Conservation (phyloP, 1,140 invertebrate genomes). For the Sesamia nonagrioides region DNA sequence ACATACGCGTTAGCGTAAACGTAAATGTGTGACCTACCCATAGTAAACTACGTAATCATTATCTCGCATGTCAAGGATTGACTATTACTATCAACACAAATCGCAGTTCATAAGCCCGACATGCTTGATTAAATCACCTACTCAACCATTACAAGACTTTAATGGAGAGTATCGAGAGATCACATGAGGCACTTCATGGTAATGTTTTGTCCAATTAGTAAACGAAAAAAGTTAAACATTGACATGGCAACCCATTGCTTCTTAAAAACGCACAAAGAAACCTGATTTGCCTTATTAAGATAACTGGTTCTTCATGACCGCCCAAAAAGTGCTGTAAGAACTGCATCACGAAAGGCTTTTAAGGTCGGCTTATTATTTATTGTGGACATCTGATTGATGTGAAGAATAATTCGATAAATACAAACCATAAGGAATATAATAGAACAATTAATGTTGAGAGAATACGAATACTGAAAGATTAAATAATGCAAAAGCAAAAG, state of each 20-base stretch:
- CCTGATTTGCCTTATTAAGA: neutral
- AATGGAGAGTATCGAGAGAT: neutral
- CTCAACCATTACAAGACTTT: neutral
- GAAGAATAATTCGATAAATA: neutral
- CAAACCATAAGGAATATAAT: too few species aligned
- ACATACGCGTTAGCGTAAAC: slow-evolving; percentile 13
- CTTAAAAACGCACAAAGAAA: neutral
- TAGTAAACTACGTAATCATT: slow-evolving; percentile 9
- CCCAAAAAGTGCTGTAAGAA: neutral
- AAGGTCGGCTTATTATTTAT: neutral
- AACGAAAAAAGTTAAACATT: neutral
- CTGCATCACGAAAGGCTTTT: neutral
- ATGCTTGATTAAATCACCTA: slow-evolving; percentile 14
- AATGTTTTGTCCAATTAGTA: slow-evolving; percentile 18
- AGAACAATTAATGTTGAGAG: neutral
- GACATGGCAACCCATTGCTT: slow-evolving; percentile 3
- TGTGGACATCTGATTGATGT: neutral
- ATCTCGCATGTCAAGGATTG: slow-evolving; percentile 16
- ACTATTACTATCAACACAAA: neutral
- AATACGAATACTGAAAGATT: too few species aligned
- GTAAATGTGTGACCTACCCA: slow-evolving; percentile 1
- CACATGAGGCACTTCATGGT: neutral
- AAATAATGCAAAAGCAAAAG: too few species aligned
- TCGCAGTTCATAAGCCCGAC: neutral
- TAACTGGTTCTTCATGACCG: neutral